Conservation (phyloP, 2,888 invertebrate genomes). For the Aleiodes testaceus region DNA sequence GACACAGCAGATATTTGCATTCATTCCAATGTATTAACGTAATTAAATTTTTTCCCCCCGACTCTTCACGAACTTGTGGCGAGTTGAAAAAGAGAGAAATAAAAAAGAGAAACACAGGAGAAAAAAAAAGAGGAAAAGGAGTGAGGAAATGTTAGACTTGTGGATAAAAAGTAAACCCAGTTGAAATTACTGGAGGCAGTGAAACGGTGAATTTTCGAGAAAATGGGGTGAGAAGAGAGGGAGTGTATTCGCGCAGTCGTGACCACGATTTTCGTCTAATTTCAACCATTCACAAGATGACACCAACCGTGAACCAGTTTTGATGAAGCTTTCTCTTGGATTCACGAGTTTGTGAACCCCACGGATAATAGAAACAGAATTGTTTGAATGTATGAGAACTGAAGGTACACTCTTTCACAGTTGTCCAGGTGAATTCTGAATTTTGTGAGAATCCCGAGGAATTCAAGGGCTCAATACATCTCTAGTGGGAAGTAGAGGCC, state of each 20-base stretch:
- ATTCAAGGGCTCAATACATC: constrained; percentile 20
- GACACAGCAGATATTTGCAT: constrained; percentile 23
- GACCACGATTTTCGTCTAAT: constrained; percentile 57
- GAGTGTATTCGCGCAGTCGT: constrained; percentile 40
- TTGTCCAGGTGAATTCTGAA: constrained; percentile 38
- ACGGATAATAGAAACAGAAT: constrained; percentile 18
- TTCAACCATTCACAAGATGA: constrained; percentile 58
- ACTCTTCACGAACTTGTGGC: constrained; percentile 16
- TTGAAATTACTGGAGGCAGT: constrained; percentile 27
- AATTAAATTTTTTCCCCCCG: constrained; percentile 17
- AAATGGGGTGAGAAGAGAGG: background rate
- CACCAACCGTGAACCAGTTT: constrained; percentile 55
- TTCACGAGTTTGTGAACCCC: constrained; percentile 14
- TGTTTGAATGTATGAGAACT: constrained; percentile 19
- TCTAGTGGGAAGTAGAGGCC: constrained; percentile 7
- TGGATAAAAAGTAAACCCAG: constrained; percentile 24
- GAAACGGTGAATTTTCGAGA: constrained; percentile 1
- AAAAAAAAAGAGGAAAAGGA: background rate
- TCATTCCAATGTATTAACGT: constrained; percentile 27
- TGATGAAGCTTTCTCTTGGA: constrained; percentile 54
- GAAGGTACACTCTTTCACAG: constrained; percentile 37
- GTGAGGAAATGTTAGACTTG: constrained; percentile 20
- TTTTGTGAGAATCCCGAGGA: constrained; percentile 19
- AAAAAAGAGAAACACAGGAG: background rate
- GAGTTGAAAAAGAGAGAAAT: constrained; percentile 26